A percentile compares a stretch with the other conserved stretches of the same genome.
Evolutionary conservation across 2,113 vertebrate species (phyloP).

Genomic region (Gracilinanus agilis): DNA sequence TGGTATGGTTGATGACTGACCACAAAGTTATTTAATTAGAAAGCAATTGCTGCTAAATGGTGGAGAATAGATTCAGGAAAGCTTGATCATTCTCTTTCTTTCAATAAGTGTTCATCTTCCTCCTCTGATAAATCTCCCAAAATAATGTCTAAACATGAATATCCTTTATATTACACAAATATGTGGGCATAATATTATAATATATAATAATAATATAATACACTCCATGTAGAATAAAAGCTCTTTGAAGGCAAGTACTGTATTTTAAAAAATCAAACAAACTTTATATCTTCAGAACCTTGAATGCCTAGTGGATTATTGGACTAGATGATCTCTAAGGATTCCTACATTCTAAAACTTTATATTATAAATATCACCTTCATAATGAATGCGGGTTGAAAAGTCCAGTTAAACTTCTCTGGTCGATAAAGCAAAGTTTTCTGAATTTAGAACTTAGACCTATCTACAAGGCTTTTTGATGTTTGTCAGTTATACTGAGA

Average conservation of each 20-base stretch:
- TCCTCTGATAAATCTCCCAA: not conserved
- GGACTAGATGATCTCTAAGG: not conserved
- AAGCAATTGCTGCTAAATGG: not conserved
- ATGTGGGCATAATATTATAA: too few relatives aligned
- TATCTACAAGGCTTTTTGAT: not conserved
- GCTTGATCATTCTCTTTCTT: not conserved
- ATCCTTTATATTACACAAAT: not conserved
- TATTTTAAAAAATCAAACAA: not conserved
- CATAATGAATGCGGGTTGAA: not conserved
- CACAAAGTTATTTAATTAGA: not conserved
- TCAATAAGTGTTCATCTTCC: not conserved
- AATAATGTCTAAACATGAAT: not conserved
- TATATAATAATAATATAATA: too few relatives aligned
- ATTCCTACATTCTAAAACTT: not conserved
- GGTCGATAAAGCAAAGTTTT: not conserved
- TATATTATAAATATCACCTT: not conserved
- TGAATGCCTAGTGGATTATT: not conserved
- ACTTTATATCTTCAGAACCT: too few relatives aligned
- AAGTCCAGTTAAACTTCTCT: too few relatives aligned
- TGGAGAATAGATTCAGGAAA: not conserved
- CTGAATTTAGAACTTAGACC: not conserved
- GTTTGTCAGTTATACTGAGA: not conserved
- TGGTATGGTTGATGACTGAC: not conserved
- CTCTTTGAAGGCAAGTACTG: not conserved
- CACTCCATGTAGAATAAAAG: not conserved